Conservation (phyloP, 2,113 vertebrate species). For the Lepus europaeus region DNA sequence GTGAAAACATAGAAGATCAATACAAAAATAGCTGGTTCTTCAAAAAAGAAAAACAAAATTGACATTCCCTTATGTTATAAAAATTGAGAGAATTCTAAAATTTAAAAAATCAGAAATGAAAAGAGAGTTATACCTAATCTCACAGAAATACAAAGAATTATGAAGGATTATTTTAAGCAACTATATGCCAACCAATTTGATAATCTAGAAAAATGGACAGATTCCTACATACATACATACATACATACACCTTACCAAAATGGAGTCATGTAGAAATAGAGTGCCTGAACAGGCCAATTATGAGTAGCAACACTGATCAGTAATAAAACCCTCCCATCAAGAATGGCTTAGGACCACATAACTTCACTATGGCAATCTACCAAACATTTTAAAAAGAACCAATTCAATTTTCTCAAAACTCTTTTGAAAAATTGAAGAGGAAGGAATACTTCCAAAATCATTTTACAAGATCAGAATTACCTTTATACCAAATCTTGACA, state of each 20-base stretch:
- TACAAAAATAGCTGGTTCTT: not conserved
- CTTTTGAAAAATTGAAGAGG: not conserved
- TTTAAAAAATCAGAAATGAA: not conserved
- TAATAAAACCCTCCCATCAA: not conserved
- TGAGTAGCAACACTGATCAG: not conserved
- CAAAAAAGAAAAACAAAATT: not conserved
- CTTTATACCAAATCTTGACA: not conserved
- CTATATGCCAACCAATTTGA: not conserved
- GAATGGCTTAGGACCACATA: not conserved
- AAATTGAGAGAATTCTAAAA: not conserved
- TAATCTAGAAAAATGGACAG: not conserved
- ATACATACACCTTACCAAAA: not conserved
- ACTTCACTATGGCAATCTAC: no score
- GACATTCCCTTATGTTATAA: not conserved
- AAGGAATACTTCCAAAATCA: not conserved
- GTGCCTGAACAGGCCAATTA: not conserved
- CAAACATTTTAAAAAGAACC: no score
- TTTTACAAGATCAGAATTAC: not conserved
- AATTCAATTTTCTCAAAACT: not conserved
- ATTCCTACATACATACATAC: not conserved
- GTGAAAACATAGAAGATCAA: no score
- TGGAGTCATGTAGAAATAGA: not conserved
- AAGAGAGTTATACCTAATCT: not conserved
- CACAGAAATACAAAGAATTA: not conserved
- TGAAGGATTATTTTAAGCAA: not conserved